Evolutionary conservation across 2,888 invertebrate species (phyloP).

Genomic region (Scrobipalpa costella): DNA sequence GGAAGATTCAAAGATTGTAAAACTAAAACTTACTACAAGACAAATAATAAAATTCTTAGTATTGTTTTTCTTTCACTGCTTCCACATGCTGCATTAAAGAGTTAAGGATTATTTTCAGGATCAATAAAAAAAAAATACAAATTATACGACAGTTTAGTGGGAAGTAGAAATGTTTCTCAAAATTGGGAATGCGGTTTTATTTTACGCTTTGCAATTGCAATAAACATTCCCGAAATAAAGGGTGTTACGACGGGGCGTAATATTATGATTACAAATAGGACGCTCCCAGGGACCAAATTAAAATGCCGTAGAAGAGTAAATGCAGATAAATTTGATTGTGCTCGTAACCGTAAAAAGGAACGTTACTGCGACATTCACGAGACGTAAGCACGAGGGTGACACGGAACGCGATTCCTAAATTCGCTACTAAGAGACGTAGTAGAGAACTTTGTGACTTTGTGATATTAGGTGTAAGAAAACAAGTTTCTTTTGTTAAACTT

Average conservation of each 20-base stretch:
- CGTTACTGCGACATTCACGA: not conserved
- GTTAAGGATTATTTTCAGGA: too few species aligned
- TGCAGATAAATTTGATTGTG: slow-evolving; percentile 13
- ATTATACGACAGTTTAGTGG: too few species aligned
- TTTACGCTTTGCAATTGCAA: not conserved
- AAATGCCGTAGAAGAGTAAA: slow-evolving; percentile 10
- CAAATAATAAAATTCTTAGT: too few species aligned
- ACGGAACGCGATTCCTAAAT: not conserved
- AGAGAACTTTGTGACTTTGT: slow-evolving; percentile 3
- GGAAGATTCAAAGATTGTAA: too few species aligned
- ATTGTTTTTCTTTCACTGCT: too few species aligned
- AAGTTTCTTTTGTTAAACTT: too few species aligned
- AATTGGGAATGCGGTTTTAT: not conserved
- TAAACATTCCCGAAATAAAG: not conserved
- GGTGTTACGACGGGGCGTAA: not conserved
- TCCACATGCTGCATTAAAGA: too few species aligned
- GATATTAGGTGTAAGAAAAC: not conserved
- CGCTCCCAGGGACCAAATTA: slow-evolving; percentile 4
- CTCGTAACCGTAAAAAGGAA: slow-evolving; percentile 9
- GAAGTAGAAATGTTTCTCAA: too few species aligned
- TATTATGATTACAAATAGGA: not conserved
- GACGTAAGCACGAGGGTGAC: not conserved
- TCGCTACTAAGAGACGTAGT: slow-evolving; percentile 1
- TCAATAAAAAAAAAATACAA: too few species aligned
- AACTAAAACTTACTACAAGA: too few species aligned